Percentiles rank a stretch among this genome's conserved stretches.
These are phyloP conservation scores for Trididemnum nubilum DNA, from an alignment of 23 tunicate species.

Conservation along the genomic window DNA sequence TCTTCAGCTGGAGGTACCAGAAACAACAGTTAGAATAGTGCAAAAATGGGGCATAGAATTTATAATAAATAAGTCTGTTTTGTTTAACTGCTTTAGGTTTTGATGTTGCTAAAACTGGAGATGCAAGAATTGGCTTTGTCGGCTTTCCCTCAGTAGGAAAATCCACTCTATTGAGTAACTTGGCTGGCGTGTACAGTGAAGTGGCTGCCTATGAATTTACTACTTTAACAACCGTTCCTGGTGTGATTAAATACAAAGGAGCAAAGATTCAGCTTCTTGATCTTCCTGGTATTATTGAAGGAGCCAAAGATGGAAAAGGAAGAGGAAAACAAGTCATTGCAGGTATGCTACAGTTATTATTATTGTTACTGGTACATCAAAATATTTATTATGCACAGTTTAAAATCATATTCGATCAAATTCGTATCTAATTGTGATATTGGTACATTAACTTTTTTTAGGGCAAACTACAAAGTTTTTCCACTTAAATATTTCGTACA, in stretches of 20 bases:
- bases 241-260: slow-evolving; percentile 97
- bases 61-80: too few relatives aligned
- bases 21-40: too few relatives aligned
- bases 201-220: slow-evolving; percentile 99
- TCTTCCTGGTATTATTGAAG: slow-evolving; percentile 99
- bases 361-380: too few relatives aligned
- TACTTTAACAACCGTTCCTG: slow-evolving; percentile 98
- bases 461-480: too few relatives aligned
- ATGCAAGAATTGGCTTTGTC: slow-evolving; percentile 99
- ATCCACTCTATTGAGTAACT: slow-evolving; percentile 91
- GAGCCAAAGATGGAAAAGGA: slow-evolving; percentile 99
- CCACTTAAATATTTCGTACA: too few relatives aligned
- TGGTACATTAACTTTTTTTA: too few relatives aligned
- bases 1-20: too few relatives aligned
- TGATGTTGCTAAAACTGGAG: slow-evolving; percentile 99
- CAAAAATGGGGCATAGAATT: too few relatives aligned
- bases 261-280: slow-evolving; percentile 98
- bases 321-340: slow-evolving; percentile 99
- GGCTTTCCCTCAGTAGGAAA: slow-evolving; percentile 99
- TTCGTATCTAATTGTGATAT: too few relatives aligned
- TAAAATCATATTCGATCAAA: not conserved
- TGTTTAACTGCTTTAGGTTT: too few relatives aligned
- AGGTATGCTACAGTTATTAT: slow-evolving; percentile 46
- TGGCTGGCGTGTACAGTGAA: slow-evolving; percentile 99
- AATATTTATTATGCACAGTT: not conserved